A percentile compares a stretch with the other conserved stretches of the same genome.
Conservation (phyloP, 2,797 vertebrate genomes). For the Notamacropus eugenii region DNA sequence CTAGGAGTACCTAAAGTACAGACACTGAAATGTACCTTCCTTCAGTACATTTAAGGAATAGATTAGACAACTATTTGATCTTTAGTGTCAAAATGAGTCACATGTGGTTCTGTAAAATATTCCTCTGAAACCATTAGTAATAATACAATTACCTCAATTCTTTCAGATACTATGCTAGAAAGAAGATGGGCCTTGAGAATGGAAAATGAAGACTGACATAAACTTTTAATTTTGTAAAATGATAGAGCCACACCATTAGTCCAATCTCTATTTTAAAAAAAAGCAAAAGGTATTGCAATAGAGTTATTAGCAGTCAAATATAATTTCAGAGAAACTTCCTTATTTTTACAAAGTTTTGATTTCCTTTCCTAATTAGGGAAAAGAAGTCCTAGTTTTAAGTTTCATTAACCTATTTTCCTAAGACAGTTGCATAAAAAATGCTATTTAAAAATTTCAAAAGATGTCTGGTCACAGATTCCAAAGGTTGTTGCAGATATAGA, state of each 20-base stretch:
- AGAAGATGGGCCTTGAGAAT: not conserved
- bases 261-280: not conserved
- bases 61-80: not conserved
- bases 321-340: not conserved
- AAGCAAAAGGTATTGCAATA: not conserved
- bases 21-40: not conserved
- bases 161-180: not conserved
- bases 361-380: not conserved
- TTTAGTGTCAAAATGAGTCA: not conserved
- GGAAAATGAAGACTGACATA: not conserved
- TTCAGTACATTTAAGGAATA: not conserved
- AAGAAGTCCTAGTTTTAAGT: not conserved
- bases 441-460: not conserved
- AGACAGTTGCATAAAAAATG: conserved; percentile 29
- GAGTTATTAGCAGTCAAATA: not conserved
- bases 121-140: not conserved
- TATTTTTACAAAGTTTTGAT: not conserved
- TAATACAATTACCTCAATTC: not conserved
- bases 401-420: conserved; percentile 8
- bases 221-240: not conserved
- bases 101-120: not conserved
- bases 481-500: not conserved
- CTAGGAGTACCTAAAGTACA: not conserved
- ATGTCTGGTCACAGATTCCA: not conserved
- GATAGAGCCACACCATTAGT: not conserved